phyloP scores from a whole-genome alignment of 1,140 invertebrate genomes.

The Dinothrombium tinctorium region DNA sequence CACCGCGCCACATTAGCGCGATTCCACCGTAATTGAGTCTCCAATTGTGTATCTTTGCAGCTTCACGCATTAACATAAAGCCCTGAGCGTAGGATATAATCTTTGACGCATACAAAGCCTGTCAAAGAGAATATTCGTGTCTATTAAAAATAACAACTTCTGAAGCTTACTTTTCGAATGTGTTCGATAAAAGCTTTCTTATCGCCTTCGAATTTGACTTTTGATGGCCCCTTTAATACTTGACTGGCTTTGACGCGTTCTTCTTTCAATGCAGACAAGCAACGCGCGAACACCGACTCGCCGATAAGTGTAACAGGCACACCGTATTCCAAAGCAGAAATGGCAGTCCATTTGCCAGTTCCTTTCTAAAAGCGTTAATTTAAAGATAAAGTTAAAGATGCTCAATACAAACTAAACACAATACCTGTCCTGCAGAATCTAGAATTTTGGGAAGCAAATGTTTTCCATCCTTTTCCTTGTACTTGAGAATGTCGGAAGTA shows the following conservation, averaged over 20 bases:
- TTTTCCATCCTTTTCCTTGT: slow-evolving; percentile 57
- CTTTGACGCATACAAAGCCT: slow-evolving; percentile 91
- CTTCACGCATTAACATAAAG: slow-evolving; percentile 90
- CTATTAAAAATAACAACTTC: too few relatives aligned
- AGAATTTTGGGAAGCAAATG: slow-evolving; percentile 71
- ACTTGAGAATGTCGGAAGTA: slow-evolving; percentile 83
- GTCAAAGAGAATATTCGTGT: slow-evolving; percentile 15
- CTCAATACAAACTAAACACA: too few relatives aligned
- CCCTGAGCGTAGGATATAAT: slow-evolving; percentile 98
- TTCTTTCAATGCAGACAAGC: slow-evolving; percentile 62
- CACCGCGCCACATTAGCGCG: slow-evolving; percentile 97
- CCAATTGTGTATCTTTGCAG: slow-evolving; percentile 73
- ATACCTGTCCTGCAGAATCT: slow-evolving; percentile 90
- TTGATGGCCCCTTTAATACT: slow-evolving; percentile 39
- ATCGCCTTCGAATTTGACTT: slow-evolving; percentile 33
- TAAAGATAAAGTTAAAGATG: too few relatives aligned
- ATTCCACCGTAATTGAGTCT: slow-evolving; percentile 92
- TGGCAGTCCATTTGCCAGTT: slow-evolving; percentile 98
- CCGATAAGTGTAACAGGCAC: slow-evolving; percentile 90
- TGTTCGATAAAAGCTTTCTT: slow-evolving; percentile 53
- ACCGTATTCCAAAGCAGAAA: slow-evolving; percentile 82
- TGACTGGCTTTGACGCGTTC: slow-evolving; percentile 59
- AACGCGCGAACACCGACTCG: slow-evolving; percentile 91
- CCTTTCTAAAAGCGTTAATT: too few relatives aligned
- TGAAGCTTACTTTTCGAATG: slow-evolving; percentile 36